Evolutionary conservation across 2,113 vertebrate genomes (phyloP).

Genomic region (Apteryx mantelli): DNA sequence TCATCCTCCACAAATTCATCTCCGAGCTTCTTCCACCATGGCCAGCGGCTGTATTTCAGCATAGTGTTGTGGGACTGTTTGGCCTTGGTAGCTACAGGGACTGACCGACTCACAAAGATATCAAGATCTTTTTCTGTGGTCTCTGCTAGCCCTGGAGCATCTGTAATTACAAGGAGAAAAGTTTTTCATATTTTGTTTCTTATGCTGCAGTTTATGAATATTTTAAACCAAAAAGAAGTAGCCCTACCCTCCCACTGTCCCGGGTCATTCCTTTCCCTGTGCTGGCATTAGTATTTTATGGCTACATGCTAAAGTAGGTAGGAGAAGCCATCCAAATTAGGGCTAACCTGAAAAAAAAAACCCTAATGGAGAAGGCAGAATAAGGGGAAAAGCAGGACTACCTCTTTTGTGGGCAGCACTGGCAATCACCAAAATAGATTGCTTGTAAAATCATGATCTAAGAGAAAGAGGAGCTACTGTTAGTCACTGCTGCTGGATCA

Average conservation of each 20-base stretch:
- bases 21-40: constrained; percentile 93
- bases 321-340: neutral
- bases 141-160: constrained; percentile 83
- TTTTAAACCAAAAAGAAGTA: neutral
- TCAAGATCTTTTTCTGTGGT: constrained; percentile 74
- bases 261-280: neutral
- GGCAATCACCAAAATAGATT: neutral
- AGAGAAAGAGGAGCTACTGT: neutral
- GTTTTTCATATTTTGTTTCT: neutral
- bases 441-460: neutral
- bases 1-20: constrained; percentile 75
- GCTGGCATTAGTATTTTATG: neutral
- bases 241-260: neutral
- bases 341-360: neutral
- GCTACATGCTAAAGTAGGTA: neutral
- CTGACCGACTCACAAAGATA: constrained; percentile 85
- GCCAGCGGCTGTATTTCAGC: constrained; percentile 81
- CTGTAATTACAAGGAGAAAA: constrained; percentile 72
- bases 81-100: constrained; percentile 83
- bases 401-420: neutral
- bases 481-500: neutral
- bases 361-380: neutral
- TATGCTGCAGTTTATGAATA: neutral
- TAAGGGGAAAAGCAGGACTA: neutral
- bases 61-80: constrained; percentile 83